phyloP scores from a whole-genome alignment of 2,797 vertebrate species.

The Melanotaenia nigrans region DNA sequence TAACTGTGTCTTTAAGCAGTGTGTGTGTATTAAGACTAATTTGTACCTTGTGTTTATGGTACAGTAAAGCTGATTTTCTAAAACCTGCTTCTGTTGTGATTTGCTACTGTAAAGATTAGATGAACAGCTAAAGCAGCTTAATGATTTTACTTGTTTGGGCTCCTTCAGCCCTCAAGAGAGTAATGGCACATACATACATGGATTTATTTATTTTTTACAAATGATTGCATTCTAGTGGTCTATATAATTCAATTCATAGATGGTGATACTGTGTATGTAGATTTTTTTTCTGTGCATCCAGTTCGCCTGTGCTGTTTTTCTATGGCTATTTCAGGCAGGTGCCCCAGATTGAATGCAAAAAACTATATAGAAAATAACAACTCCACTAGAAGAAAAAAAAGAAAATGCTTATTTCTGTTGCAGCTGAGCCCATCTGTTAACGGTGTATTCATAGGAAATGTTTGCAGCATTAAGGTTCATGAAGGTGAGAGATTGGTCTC shows the following conservation, averaged over 20 bases:
- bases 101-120: constrained; percentile 21
- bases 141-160: constrained; percentile 19
- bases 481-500: background rate
- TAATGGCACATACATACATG: too few species aligned
- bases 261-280: background rate
- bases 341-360: background rate
- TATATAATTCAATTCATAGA: background rate
- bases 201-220: too few species aligned
- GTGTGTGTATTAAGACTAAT: constrained; percentile 43
- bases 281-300: background rate
- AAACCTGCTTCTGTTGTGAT: constrained; percentile 22
- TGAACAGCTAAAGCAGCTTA: background rate
- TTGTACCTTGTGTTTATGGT: constrained; percentile 43
- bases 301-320: background rate
- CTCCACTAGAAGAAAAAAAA: background rate
- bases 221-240: too few species aligned
- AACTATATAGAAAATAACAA: background rate
- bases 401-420: background rate
- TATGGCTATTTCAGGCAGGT: background rate
- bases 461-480: background rate
- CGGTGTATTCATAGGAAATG: background rate
- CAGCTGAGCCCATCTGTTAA: background rate
- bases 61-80: constrained; percentile 30
- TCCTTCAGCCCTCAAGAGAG: background rate
- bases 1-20: constrained; percentile 52